Evolutionary conservation across 2,888 invertebrate species (phyloP), one percentile per base, ranked within the genome.

Genomic region (Caenorhabditis zanzibari): DNA sequence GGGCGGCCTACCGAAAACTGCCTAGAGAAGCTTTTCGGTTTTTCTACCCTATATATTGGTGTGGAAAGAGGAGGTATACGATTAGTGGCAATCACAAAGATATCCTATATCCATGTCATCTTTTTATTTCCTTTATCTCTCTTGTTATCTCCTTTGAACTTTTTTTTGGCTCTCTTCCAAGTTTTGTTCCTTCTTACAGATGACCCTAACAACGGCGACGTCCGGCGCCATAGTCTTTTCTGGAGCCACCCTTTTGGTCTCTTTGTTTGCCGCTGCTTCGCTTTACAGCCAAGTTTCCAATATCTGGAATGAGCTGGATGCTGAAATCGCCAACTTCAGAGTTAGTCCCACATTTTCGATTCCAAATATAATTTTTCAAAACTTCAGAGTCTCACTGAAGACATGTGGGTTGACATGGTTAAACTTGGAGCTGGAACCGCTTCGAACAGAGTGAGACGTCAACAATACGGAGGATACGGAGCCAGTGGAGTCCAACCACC

Each of bases 371-470:
- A 41, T 22, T 14, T 41, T 22, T 35, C 6, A 14, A 28, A 3
- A 52, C 84, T 64, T 7, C 47, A 90, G 88, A 75, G 86, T 44
- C 61, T 87, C 73, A 88, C 90, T 61, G 89, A 90, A 66, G 90
- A 90, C 59, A 82, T 92, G 81, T 91, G 91, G 91, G 82, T 81
- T 49, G 91, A 91, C 69, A 91, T 91, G 91, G 86, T 91, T 44
- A 84, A 81, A 35, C 88, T 91, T 64, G 91, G 91, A 32, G 91
- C 91, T 24, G 91, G 89, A 24, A 84, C 90, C n/a, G 89, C 92
- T 28, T 84, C 90, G n/a, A 91, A 92, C 85, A 87, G 91, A 63
- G 84, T 86, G 63, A 88, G 90, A 77, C 89, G 91, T 83, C 89
- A 92, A 79, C 83, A 86, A 73, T 91, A 92, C 54, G 91, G 91